Evolutionary conservation across 2,888 invertebrate genomes (phyloP).

Genomic region (Gortyna flavago): DNA sequence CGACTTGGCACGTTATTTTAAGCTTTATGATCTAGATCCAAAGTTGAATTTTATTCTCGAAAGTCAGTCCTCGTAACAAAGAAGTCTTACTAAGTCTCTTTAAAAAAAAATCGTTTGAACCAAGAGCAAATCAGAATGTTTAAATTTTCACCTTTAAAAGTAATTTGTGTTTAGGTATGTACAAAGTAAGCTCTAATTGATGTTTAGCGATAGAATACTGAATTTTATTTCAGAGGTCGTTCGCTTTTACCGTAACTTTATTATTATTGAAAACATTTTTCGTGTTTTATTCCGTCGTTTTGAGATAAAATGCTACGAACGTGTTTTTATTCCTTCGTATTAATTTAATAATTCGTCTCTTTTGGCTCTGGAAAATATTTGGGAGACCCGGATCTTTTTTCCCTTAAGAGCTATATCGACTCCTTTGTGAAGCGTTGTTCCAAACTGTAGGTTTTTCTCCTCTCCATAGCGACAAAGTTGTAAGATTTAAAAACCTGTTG

Average conservation of each 20-base stretch:
- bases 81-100: not conserved
- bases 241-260: not conserved
- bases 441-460: constrained; percentile 8
- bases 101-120: not conserved
- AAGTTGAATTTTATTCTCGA: not conserved
- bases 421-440: constrained; percentile 17
- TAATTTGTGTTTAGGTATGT: constrained; percentile 14
- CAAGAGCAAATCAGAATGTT: not conserved
- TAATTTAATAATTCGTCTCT: constrained; percentile 8
- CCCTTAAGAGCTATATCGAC: constrained; percentile 21
- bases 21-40: not conserved
- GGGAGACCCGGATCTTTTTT: constrained; percentile 4
- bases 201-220: constrained; percentile 29
- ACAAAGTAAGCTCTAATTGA: constrained; percentile 31
- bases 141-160: constrained; percentile 24
- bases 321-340: constrained; percentile 17
- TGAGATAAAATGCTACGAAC: constrained; percentile 4
- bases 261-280: constrained; percentile 25
- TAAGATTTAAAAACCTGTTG: not conserved
- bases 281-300: constrained; percentile 8
- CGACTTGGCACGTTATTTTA: constrained; percentile 1
- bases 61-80: not conserved
- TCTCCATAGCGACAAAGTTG: constrained; percentile 1
- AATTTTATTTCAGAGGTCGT: constrained; percentile 19
- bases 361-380: constrained; percentile 4